Evolutionary conservation across 2,113 vertebrate species (phyloP).

Genomic region (Fregetta grallaria): DNA sequence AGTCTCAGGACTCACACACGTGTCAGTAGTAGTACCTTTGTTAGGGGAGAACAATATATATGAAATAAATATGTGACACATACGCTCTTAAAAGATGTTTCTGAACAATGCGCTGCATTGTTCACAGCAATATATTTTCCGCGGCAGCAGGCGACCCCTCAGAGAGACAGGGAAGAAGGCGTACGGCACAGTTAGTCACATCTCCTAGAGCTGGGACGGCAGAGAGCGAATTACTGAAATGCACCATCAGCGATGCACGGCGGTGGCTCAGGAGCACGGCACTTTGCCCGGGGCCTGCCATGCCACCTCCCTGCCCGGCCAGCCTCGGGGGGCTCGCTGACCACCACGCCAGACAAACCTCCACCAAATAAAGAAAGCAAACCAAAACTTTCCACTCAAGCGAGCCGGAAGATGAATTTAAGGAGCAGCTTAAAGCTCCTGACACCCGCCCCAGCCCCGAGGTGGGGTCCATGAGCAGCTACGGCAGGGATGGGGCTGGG

Average conservation of each 20-base stretch:
- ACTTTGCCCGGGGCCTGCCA: background rate
- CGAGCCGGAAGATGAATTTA: background rate
- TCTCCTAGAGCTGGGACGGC: background rate
- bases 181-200: background rate
- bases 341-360: accelerated
- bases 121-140: background rate
- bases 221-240: background rate
- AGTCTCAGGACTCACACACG: background rate
- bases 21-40: background rate
- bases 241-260: background rate
- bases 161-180: background rate
- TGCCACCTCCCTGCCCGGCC: background rate
- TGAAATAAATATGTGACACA: background rate
- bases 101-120: background rate
- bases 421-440: background rate
- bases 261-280: accelerated
- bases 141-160: background rate
- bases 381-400: background rate
- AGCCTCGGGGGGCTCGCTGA: background rate
- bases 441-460: accelerated
- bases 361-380: background rate
- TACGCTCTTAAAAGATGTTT: background rate
- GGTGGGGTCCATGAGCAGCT: background rate
- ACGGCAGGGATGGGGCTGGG: accelerated
- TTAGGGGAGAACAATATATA: background rate